Evolutionary conservation across 1,140 invertebrate species (phyloP).

Genomic region (Diachasma alloeum): DNA sequence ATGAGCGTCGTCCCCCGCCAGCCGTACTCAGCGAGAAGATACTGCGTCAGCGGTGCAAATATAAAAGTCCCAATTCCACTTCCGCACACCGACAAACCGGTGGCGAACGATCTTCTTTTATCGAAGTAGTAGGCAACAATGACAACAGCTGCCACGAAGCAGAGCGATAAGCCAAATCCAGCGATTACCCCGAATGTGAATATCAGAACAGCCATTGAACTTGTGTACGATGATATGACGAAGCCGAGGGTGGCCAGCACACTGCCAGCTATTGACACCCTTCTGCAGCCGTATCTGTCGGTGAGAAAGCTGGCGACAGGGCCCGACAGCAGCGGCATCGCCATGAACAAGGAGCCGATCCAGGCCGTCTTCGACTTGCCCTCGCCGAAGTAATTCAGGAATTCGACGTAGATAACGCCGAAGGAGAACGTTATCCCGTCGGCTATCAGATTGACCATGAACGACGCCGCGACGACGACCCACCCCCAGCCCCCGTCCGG

Average conservation of each 20-base stretch:
- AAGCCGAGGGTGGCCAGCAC: conserved; percentile 83
- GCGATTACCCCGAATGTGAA: conserved; percentile 87
- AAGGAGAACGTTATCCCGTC: conserved; percentile 90
- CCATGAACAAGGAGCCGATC: conserved; percentile 90
- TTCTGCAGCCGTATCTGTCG: conserved; percentile 84
- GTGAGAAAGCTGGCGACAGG: conserved; percentile 89
- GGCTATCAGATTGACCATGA: conserved; percentile 90
- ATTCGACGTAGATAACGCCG: conserved; percentile 83
- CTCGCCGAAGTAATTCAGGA: conserved; percentile 80
- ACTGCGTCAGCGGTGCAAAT: conserved; percentile 86
- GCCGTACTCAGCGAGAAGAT: conserved; percentile 79
- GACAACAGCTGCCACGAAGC: conserved; percentile 89
- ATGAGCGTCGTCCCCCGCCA: conserved; percentile 87
- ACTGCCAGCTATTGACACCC: conserved; percentile 82
- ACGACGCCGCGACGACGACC: conserved; percentile 85
- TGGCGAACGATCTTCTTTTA: conserved; percentile 88
- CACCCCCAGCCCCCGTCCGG: conserved; percentile 83
- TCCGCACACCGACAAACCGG: conserved; percentile 91
- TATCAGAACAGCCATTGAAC: conserved; percentile 81
- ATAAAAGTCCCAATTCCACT: conserved; percentile 91
- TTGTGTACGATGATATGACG: conserved; percentile 79
- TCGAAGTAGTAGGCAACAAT: conserved; percentile 98
- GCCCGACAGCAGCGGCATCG: conserved; percentile 87
- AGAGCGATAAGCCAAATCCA: conserved; percentile 86
- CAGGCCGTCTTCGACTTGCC: conserved; percentile 88